A percentile compares a stretch with the other conserved stretches of the same genome.
Conservation (phyloP, 2,888 invertebrate species). For the Hoplodrina blanda region DNA sequence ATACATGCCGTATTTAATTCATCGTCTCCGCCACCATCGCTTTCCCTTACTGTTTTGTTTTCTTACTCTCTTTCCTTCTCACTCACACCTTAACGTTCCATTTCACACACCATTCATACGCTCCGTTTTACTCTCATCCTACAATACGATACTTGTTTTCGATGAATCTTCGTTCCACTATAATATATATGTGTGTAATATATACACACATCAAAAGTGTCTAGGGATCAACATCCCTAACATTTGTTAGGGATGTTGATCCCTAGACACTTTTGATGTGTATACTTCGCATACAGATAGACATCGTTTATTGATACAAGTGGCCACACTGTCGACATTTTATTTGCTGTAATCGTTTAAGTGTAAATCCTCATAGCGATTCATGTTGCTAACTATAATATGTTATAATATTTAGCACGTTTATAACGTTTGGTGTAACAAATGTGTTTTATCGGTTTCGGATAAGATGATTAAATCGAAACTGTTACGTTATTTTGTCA, state of each 20-base stretch:
- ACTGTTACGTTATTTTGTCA: not conserved
- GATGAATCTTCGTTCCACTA: slow-evolving; percentile 5
- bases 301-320: slow-evolving; percentile 72
- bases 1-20: too few relatives aligned
- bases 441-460: slow-evolving; percentile 1
- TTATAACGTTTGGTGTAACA: not conserved
- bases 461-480: slow-evolving; percentile 6
- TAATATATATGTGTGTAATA: not conserved
- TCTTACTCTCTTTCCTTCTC: too few relatives aligned
- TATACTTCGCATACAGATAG: slow-evolving; percentile 11
- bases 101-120: too few relatives aligned
- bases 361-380: slow-evolving; percentile 21
- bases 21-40: too few relatives aligned
- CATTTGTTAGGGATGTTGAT: too few relatives aligned
- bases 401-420: not conserved
- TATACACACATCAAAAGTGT: too few relatives aligned
- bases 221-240: too few relatives aligned
- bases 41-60: too few relatives aligned
- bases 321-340: slow-evolving; percentile 61
- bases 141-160: slow-evolving; percentile 6
- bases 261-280: too few relatives aligned
- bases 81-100: too few relatives aligned
- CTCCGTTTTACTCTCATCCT: too few relatives aligned
- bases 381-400: slow-evolving; percentile 17
- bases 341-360: slow-evolving; percentile 49